These are phyloP conservation scores for Dendropsophus ebraccatus DNA, from an alignment of 2,113 vertebrate genomes.

Conservation along the genomic window DNA sequence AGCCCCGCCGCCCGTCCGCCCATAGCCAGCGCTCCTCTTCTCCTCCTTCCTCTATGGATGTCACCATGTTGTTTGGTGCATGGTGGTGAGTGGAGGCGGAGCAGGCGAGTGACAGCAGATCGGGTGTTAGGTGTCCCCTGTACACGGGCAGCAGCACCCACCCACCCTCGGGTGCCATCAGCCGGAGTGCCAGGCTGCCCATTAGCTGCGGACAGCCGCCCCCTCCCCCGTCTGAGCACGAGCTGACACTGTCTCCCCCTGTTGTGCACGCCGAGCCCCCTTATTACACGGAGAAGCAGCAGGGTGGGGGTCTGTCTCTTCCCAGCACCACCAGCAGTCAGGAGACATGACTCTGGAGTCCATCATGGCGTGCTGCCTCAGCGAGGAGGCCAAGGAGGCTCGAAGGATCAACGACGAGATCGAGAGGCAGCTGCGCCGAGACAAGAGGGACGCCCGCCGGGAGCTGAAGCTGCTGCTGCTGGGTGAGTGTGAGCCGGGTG, in stretches of 20 bases:
- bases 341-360: slow-evolving; percentile 86
- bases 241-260: no score
- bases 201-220: neutral
- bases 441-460: slow-evolving; percentile 80
- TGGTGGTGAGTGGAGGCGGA: slow-evolving; percentile 65
- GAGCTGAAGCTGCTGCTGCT: slow-evolving; percentile 81
- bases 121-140: slow-evolving; percentile 57
- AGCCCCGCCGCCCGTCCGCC: slow-evolving; percentile 41
- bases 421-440: slow-evolving; percentile 81
- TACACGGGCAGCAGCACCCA: slow-evolving; percentile 33
- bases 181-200: slow-evolving; percentile 17
- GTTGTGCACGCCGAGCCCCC: no score
- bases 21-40: slow-evolving; percentile 52
- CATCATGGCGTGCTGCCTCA: slow-evolving; percentile 88
- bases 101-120: slow-evolving; percentile 59
- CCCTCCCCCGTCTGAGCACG: neutral
- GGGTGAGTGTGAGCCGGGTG: slow-evolving; percentile 67
- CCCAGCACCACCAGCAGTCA: slow-evolving; percentile 61
- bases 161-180: slow-evolving; percentile 47
- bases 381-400: slow-evolving; percentile 83
- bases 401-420: slow-evolving; percentile 83
- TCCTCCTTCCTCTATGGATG: slow-evolving; percentile 57
- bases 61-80: slow-evolving; percentile 63
- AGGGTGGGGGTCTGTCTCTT: slow-evolving; percentile 69
- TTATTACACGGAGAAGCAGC: slow-evolving; percentile 37